Evolutionary conservation across 2,888 invertebrate species (phyloP), one percentile per base, ranked within the genome.

Genomic region (Notodonta ziczac): DNA sequence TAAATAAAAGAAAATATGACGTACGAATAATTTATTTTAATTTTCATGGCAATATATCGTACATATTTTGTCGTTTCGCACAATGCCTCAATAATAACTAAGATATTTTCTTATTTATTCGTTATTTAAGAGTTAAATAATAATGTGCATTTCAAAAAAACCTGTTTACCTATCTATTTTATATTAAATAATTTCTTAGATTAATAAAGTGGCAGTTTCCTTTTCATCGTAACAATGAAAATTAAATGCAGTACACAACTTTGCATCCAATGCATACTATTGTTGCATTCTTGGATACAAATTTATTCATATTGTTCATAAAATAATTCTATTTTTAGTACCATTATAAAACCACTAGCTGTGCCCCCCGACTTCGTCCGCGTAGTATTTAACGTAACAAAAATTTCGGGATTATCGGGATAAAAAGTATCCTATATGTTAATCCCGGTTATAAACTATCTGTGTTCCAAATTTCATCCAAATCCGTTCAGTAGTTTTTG

Each of bases 41-140:
- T 85, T 81, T 81, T 81, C 81, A 89, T 89, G 88, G 89, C 89
- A 89, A 88, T 74, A 63, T 86, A 84, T 84, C 83, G 84, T 74
- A 71, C 73, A 82, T 71, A 61, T 69, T 66, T 67, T 69, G 73
- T 73, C 65, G 72, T 80, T 80, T 76, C 81, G 79, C 63, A 76
- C 78, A 84, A 83, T 81, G 69, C 75, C 76, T 76, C 77, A 74
- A 56, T 55, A n/a, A 42, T 42, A 42, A 10, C 2, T 4, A 42
- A 42, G 2, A 24, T 24, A 24, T 24, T 24, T 24, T 24, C 24
- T 24, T 24, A 24, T 24, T 1, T 24, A 24, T 24, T 24, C 24
- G 24, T 2, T 24, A 24, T 1, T 24, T 24, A 24, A 24, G 24
- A 24, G 24, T 24, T 24, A 24, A 24, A 24, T 2, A 2, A 24